Evolutionary conservation across 2,888 invertebrate species (phyloP).

Genomic region (Drosophila colorata): DNA sequence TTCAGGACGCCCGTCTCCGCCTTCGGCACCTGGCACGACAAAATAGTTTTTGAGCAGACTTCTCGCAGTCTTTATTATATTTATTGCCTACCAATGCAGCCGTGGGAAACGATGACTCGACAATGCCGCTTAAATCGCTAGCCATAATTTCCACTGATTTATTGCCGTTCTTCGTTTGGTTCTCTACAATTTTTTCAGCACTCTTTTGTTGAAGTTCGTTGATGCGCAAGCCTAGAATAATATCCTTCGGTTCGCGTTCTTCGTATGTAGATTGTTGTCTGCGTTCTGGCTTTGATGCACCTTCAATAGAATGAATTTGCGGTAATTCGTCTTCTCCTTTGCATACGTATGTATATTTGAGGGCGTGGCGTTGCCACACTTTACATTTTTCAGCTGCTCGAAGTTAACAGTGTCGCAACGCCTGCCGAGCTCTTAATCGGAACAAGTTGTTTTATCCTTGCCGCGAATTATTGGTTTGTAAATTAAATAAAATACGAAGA

Average conservation of each 20-base stretch:
- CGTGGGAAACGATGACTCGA: slow-evolving; percentile 91
- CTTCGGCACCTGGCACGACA: slow-evolving; percentile 88
- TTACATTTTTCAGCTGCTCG: slow-evolving; percentile 35
- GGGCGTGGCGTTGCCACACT: slow-evolving; percentile 35
- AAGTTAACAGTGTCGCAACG: slow-evolving; percentile 9
- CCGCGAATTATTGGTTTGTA: too few relatives aligned
- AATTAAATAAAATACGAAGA: neutral
- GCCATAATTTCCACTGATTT: slow-evolving; percentile 59
- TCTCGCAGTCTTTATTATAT: neutral
- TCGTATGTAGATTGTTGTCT: slow-evolving; percentile 31
- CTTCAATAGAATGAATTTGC: slow-evolving; percentile 61
- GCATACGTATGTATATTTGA: slow-evolving; percentile 51
- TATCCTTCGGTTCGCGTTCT: slow-evolving; percentile 13
- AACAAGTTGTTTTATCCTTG: neutral
- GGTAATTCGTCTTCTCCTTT: slow-evolving; percentile 45
- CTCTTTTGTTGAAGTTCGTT: slow-evolving; percentile 26
- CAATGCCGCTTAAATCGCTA: slow-evolving; percentile 82
- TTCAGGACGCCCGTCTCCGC: slow-evolving; percentile 96
- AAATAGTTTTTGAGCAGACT: neutral
- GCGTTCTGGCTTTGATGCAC: slow-evolving; percentile 26
- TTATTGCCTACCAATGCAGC: slow-evolving; percentile 89
- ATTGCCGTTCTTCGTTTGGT: slow-evolving; percentile 24
- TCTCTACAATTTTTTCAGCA: slow-evolving; percentile 20
- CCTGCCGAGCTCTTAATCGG: slow-evolving; percentile 2
- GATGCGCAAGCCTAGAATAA: slow-evolving; percentile 25